Evolutionary conservation across 2,113 vertebrate species (phyloP).

Genomic region (Psophia crepitans): DNA sequence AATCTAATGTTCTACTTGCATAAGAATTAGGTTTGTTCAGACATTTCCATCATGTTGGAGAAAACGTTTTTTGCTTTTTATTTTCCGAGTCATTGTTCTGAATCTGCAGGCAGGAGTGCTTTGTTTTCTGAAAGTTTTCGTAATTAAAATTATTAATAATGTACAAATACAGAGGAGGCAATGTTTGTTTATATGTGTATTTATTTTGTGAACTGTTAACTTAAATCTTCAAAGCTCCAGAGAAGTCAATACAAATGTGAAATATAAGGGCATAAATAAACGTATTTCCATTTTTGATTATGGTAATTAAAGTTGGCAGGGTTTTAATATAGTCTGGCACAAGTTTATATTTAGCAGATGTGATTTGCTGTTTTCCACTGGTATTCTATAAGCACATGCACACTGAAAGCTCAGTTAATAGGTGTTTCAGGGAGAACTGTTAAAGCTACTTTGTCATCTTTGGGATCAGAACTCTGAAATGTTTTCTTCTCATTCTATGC

Average conservation of each 20-base stretch:
- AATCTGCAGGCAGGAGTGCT: background rate
- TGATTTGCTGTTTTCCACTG: background rate
- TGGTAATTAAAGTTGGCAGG: background rate
- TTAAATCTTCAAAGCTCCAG: background rate
- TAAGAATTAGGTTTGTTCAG: background rate
- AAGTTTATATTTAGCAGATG: background rate
- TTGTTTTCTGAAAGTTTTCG: background rate
- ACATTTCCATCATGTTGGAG: background rate
- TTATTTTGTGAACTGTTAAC: background rate
- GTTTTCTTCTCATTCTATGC: background rate
- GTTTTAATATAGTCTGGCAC: background rate
- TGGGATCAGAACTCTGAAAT: background rate
- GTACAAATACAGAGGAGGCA: background rate
- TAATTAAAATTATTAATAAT: background rate
- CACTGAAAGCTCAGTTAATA: background rate
- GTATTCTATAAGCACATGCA: background rate
- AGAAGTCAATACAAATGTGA: background rate
- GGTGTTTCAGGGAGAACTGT: background rate
- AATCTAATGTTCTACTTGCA: background rate
- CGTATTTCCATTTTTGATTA: background rate
- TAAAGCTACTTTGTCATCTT: background rate
- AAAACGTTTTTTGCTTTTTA: background rate
- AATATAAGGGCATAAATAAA: background rate
- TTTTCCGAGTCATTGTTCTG: background rate
- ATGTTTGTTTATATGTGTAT: background rate